Evolutionary conservation across 2,113 vertebrate genomes (phyloP).

Genomic region (Raja brachyura): DNA sequence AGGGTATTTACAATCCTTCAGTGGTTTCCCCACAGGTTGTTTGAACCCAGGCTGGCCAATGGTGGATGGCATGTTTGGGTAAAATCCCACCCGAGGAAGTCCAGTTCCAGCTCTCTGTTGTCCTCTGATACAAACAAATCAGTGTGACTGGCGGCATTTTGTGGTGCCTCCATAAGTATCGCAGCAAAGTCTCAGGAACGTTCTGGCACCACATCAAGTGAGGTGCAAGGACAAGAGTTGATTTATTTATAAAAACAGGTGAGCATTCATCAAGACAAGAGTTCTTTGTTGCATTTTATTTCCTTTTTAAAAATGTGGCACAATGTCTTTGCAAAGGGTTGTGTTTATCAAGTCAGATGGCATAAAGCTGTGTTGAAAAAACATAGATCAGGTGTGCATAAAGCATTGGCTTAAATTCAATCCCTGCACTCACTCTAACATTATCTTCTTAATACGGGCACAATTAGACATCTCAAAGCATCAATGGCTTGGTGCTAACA

Average conservation of each 20-base stretch:
- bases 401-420: neutral
- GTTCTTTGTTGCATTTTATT: conserved; percentile 19
- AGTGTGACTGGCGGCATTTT: neutral
- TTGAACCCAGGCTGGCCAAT: neutral
- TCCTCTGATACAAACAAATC: neutral
- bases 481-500: neutral
- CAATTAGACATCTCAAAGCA: neutral
- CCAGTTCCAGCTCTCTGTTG: neutral
- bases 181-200: neutral
- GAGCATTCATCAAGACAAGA: conserved; percentile 7
- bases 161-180: neutral
- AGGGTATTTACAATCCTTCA: too few species aligned
- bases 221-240: conserved; percentile 22
- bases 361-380: neutral
- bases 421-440: neutral
- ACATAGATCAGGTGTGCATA: neutral
- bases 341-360: conserved; percentile 1
- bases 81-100: neutral
- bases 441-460: neutral
- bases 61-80: neutral
- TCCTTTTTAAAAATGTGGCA: conserved; percentile 27
- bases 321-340: neutral
- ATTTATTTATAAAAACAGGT: neutral
- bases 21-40: neutral
- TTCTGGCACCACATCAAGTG: conserved; percentile 17